Evolutionary conservation across 2,113 vertebrate species (phyloP), one percentile per base, ranked within the genome.

Genomic region (Halcyon senegalensis): DNA sequence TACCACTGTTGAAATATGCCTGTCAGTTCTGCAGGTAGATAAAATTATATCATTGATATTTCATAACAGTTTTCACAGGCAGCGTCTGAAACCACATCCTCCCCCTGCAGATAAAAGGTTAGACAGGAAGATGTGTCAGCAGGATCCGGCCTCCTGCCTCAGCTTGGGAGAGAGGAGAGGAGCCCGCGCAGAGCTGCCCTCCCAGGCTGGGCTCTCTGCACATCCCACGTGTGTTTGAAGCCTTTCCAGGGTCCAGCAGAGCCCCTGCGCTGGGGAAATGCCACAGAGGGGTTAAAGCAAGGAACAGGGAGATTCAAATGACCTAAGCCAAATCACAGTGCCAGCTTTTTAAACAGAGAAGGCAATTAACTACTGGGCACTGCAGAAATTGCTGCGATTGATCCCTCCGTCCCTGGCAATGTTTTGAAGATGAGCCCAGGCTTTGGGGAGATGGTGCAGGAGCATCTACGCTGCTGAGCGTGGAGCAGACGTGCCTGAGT

Each of bases 21-120:
- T 97, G 96, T 96, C 96, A 93, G 69, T 96, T 87, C 82, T 77
- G 78, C 17, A 23, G 89, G 87, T 68, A 72, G 94, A 87, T 83
- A 74, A 90, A 97, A 96, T 95, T 64, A 20, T 50, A 50, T 74
- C 78, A 24, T 84, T 84, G 94, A 27, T 94, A 78, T 90, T 93
- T 95, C 79, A 39, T 64, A 93, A 5, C 60, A 17, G 66, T 87
- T 95, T 76, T 90, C 87, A 19, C 46, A 55, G 81, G 87, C 80
- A 51, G 93, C 39, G 18, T 25, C 87, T 5, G 7, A 87, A 97
- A 64, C 39, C 64, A 7, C 3, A 2, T 73, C 78, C 62, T 18
- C 68, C 66, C 58, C 37, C 8, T n/a, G 86, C 80, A 51, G 59
- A 63, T 19, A 7, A 59, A 92, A 86, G 66, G 81, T 64, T 68